These are phyloP conservation scores for Holothuria glaberrima DNA, from an alignment of 35 echinoderm and acorn worm species.

Conservation along the genomic window DNA sequence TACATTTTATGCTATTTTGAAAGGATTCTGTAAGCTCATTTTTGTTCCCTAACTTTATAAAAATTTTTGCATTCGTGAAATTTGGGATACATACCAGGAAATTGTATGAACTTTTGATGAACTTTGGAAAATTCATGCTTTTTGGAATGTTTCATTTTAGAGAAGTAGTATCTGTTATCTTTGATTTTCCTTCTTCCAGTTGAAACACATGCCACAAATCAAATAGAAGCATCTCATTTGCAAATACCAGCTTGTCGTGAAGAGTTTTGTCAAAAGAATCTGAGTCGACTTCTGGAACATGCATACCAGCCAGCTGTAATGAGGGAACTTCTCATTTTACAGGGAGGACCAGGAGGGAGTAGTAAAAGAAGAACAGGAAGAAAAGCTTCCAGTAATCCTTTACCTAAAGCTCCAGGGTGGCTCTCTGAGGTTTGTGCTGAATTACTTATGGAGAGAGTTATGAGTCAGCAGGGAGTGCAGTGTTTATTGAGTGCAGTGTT, in stretches of 20 bases:
- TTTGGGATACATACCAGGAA: too few relatives aligned
- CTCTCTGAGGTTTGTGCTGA: slow-evolving; percentile 71
- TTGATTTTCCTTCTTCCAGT: too few relatives aligned
- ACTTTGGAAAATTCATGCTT: too few relatives aligned
- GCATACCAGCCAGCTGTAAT: slow-evolving; percentile 84
- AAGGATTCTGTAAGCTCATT: too few relatives aligned
- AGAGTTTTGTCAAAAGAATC: slow-evolving; percentile 57
- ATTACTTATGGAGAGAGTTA: slow-evolving; percentile 75
- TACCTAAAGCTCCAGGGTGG: slow-evolving; percentile 79
- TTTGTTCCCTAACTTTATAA: too few relatives aligned
- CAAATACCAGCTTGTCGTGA: background rate
- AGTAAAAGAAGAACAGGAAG: background rate
- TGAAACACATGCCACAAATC: too few relatives aligned
- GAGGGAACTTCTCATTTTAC: slow-evolving; percentile 83
- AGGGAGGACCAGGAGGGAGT: slow-evolving; percentile 72
- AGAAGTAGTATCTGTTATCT: too few relatives aligned
- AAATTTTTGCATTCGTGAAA: too few relatives aligned
- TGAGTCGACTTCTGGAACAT: slow-evolving; percentile 56
- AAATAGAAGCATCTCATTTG: too few relatives aligned
- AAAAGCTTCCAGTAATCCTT: slow-evolving; percentile 40
- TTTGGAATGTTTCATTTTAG: too few relatives aligned
- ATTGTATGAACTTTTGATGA: too few relatives aligned
- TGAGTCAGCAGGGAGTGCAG: slow-evolving; percentile 76
- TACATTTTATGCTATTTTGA: too few relatives aligned
- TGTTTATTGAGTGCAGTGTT: slow-evolving; percentile 70